Percentiles rank a stretch among this genome's conserved stretches.
These are phyloP conservation scores for Sylvietta virens DNA, from an alignment of 2,113 vertebrate genomes.

Conservation along the genomic window DNA sequence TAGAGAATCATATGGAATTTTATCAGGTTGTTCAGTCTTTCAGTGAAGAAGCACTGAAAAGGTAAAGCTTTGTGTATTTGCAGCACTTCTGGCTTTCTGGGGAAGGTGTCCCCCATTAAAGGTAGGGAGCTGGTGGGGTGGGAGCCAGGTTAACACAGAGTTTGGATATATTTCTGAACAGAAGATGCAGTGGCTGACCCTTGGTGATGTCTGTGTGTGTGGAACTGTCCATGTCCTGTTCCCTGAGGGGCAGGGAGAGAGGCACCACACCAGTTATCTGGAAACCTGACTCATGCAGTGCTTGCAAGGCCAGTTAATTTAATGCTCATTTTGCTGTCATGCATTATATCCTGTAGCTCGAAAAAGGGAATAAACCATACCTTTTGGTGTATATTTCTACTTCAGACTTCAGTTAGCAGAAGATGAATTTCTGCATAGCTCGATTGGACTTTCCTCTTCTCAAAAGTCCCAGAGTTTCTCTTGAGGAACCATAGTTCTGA, in stretches of 20 bases:
- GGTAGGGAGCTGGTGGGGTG: fast-evolving
- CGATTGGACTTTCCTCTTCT: not conserved
- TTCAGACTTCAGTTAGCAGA: not conserved
- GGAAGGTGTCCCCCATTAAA: not conserved
- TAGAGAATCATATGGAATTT: not conserved
- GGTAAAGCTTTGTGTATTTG: not conserved
- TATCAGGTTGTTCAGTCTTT: not conserved
- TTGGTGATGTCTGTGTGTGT: not conserved
- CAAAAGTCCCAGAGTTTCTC: not conserved
- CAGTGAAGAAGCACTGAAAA: not conserved
- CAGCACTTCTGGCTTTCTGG: not conserved
- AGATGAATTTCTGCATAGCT: not conserved
- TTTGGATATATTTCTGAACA: not conserved
- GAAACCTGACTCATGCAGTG: not conserved
- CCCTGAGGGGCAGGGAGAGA: not conserved
- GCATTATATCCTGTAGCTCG: not conserved
- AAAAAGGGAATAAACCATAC: not conserved
- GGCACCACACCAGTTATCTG: not conserved
- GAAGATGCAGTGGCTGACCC: not conserved
- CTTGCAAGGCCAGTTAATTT: not conserved
- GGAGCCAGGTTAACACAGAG: not conserved
- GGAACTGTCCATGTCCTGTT: not conserved
- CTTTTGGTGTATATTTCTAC: not conserved
- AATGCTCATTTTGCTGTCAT: not conserved
- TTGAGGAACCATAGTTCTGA: not conserved